Evolutionary conservation across 2,797 vertebrate genomes (phyloP), one percentile per base, ranked within the genome.

Genomic region (Sebastes oblongus): DNA sequence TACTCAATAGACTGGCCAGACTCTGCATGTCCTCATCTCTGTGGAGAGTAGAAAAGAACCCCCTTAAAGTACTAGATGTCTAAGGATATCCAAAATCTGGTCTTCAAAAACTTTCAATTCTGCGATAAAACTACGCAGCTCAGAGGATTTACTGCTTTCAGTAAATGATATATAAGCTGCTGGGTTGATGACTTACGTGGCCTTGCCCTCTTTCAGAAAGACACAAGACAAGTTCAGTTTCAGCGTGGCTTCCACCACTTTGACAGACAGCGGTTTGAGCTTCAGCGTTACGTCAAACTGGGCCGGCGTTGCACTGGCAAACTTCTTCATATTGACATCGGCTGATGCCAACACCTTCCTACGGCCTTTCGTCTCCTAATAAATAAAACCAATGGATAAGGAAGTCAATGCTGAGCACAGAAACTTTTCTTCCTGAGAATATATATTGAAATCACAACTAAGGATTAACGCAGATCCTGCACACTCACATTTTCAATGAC

Each of bases 21-120:
- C 97, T 98, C 91, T 98, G 97, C 97, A 98, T 98, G 93, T 98
- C 97, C 72, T 98, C 97, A 1, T 98, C 97, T 75, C 97, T 98
- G 92, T n/a, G 20, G 65, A 36, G 59, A 42, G 24, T 1, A 67
- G 6, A 67, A 0, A 39, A 30, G 1, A 68, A 18, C 20, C 20
- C 2, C 56, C 10, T 50, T 27, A 12, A 13, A 18, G 36, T 22
- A 12, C 4, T 2, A 24, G 11, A 69, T 39, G 24, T 39, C 29
- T 29, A 18, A 30, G 2, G n/a, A 59, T 12, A 54, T 61, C 20
- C 1, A 58, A 18, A 6, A 50, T 12, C 8, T 71, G 4, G 13
- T 29, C 9, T n/a, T 56, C 2, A 25, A 36, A 52, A 5, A 25
- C 24, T 16, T 60, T 39, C 2, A 52, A 32, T 25, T 34, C 4